Evolutionary conservation across 2,113 vertebrate species (phyloP), one percentile per base, ranked within the genome.

Genomic region (Lepidothrix coronata): DNA sequence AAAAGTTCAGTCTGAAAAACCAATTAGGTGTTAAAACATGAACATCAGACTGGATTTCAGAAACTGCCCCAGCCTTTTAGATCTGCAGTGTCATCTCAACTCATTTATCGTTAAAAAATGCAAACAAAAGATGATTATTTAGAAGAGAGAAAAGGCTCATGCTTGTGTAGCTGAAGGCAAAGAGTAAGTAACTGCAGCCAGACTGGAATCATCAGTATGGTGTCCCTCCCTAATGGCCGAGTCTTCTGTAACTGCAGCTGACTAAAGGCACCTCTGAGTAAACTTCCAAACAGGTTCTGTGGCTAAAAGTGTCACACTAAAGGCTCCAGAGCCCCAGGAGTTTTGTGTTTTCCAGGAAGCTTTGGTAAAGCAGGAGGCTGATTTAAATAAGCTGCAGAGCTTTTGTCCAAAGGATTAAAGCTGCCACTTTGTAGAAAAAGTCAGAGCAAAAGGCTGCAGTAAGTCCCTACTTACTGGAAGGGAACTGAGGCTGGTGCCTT

Each of bases 111-210:
- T 55, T 70, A 51, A 74, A 94, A 83, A 79, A 65, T 46, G 27
- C 59, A 88, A 95, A 93, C 46, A 92, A 75, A 81, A 83, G 24
- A 86, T 35, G 21, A 73, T 14, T 72, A 55, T 77, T 74, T 63
- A 63, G 63, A 83, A 48, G 39, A 80, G 52, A 88, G 49, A 91
- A 88, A 83, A 94, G 9, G 62, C 11, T 74, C 8, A 5, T 63
- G 66, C 70, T 87, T 72, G n/a, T 44, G 49, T 37, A 81, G 90
- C 90, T 67, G 48, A 67, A 86, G 91, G 92, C 88, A 96, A 80
- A 80, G 18, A 86, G 43, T 65, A 63, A 85, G n/a, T 73, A 90
- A 84, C 49, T 93, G 72, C 24, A 93, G 82, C 67, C 68, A 93
- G 88, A 83, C 33, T 3, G 12, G 48, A 84, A 54, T 68, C 55